These are phyloP conservation scores for Leptopterna dolabrata DNA, from an alignment of 2,888 invertebrate genomes.

Conservation along the genomic window DNA sequence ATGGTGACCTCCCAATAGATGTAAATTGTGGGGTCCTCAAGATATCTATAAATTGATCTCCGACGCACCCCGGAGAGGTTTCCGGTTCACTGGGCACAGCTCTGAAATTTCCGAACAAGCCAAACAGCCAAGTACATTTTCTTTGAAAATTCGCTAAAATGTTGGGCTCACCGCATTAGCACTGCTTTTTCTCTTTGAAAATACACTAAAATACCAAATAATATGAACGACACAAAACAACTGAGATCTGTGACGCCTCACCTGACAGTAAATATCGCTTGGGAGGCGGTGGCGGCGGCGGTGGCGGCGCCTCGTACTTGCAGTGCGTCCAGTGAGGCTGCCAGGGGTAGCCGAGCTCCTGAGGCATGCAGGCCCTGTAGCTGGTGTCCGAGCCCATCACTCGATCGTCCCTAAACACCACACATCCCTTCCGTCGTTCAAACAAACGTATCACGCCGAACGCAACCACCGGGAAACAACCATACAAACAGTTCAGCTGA, in stretches of 20 bases:
- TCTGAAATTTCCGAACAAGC: too few relatives aligned
- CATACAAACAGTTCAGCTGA: background rate
- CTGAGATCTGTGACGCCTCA: background rate
- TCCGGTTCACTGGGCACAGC: too few relatives aligned
- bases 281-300: constrained; percentile 60
- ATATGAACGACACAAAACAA: too few relatives aligned
- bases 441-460: background rate
- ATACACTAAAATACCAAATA: too few relatives aligned
- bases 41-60: too few relatives aligned
- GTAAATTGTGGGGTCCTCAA: too few relatives aligned
- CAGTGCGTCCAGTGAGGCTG: constrained; percentile 59
- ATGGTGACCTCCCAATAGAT: too few relatives aligned
- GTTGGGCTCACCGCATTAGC: too few relatives aligned
- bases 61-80: too few relatives aligned
- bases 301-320: constrained; percentile 57
- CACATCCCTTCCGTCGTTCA: background rate
- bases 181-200: too few relatives aligned
- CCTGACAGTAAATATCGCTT: constrained; percentile 62
- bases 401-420: constrained; percentile 16
- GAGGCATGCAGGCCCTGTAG: constrained; percentile 54
- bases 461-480: background rate
- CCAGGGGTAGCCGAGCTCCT: constrained; percentile 56
- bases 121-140: too few relatives aligned
- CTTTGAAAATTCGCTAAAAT: too few relatives aligned
- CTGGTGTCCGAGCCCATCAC: constrained; percentile 61